Evolutionary conservation across 2,113 vertebrate species (phyloP).

Genomic region (Macaca fascicularis): T2T-MFA8v1.1 NC_088394.1:68965001-68965500

Average conservation of each 20-base stretch:
- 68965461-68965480: background rate
- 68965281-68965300: conserved; percentile 33
- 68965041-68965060: no score
- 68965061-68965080: background rate
- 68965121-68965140: background rate
- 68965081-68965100: background rate
- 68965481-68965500: background rate
- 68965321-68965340: conserved; percentile 95
- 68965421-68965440: background rate
- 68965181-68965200: background rate
- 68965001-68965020: conserved; percentile 50
- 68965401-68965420: background rate
- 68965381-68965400: conserved; percentile 31
- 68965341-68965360: conserved; percentile 96
- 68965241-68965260: background rate
- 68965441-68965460: background rate
- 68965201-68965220: background rate
- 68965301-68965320: conserved; percentile 98
- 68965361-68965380: conserved; percentile 77
- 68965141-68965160: background rate
- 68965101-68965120: background rate
- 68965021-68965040: background rate
- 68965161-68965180: background rate
- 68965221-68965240: rapidly evolving
- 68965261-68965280: background rate